Evolutionary conservation across 2,113 vertebrate species (phyloP).

Genomic region (Tonatia bakeri): DNA sequence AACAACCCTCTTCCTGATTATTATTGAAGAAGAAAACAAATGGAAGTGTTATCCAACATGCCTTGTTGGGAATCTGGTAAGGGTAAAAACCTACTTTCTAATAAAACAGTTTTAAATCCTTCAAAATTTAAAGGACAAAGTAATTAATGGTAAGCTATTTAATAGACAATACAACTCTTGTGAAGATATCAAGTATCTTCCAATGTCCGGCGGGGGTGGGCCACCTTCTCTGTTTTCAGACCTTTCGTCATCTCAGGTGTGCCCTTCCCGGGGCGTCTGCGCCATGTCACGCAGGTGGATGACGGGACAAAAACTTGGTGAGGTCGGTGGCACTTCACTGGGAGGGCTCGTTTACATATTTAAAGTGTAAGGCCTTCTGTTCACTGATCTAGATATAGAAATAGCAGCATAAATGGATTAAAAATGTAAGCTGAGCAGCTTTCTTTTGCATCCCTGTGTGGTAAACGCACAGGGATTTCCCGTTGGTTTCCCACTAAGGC

Average conservation of each 20-base stretch:
- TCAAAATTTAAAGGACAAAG: not conserved
- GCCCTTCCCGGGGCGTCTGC: not conserved
- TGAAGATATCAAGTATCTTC: not conserved
- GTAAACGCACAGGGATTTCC: not conserved
- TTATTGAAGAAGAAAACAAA: conserved; percentile 1
- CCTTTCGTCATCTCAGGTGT: not conserved
- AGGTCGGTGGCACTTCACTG: not conserved
- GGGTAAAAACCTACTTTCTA: not conserved
- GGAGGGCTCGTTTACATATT: not conserved
- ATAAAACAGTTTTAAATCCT: not conserved
- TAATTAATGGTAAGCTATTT: not conserved
- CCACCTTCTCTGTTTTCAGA: not conserved
- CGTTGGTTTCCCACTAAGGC: not conserved
- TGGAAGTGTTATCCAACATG: not conserved
- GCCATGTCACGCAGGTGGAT: not conserved
- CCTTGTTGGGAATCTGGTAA: not conserved
- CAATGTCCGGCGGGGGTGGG: not conserved
- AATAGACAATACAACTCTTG: not conserved
- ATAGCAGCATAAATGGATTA: not conserved
- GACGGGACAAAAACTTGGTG: not conserved
- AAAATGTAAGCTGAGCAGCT: not conserved
- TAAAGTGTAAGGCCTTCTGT: not conserved
- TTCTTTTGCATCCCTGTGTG: not conserved
- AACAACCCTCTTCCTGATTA: not conserved
- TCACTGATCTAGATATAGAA: not conserved